phyloP scores from a whole-genome alignment of 2,888 invertebrate genomes.

The Zelleria hepariella region DNA sequence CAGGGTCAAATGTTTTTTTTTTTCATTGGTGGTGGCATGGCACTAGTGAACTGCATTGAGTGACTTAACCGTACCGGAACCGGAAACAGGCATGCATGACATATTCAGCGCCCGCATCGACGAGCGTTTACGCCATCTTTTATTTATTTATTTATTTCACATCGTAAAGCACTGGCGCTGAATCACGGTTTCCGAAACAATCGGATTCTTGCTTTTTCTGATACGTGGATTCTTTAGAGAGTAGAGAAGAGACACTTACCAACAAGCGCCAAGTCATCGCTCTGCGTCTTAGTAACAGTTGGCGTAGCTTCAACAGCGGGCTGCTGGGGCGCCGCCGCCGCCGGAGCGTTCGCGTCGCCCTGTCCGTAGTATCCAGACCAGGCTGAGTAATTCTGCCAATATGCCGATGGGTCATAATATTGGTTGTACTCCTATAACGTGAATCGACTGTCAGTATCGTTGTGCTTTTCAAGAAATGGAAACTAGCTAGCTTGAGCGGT shows the following conservation, averaged over 20 bases:
- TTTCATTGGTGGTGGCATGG: no score
- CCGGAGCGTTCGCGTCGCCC: conserved; percentile 71
- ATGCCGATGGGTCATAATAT: conserved; percentile 87
- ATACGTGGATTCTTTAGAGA: no score
- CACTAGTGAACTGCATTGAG: no score
- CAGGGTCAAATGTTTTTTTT: no score
- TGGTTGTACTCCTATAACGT: conserved; percentile 76
- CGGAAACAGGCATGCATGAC: no score
- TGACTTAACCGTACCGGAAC: no score
- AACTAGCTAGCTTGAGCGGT: not conserved
- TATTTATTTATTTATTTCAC: no score
- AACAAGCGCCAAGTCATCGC: conserved; percentile 82
- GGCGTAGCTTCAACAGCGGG: conserved; percentile 45
- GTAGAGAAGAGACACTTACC: conserved; percentile 54
- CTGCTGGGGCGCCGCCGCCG: conserved; percentile 25
- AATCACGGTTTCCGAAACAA: no score
- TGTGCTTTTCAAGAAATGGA: not conserved
- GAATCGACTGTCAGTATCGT: conserved; percentile 28
- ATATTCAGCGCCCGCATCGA: no score
- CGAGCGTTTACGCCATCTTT: no score
- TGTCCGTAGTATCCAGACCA: conserved; percentile 85
- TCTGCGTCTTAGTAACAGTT: conserved; percentile 44
- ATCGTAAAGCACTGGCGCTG: no score
- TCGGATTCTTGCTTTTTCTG: no score
- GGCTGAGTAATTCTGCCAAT: conserved; percentile 89